Conservation (phyloP, 2,113 vertebrate species). For the Oreochromis spilurus region DNA sequence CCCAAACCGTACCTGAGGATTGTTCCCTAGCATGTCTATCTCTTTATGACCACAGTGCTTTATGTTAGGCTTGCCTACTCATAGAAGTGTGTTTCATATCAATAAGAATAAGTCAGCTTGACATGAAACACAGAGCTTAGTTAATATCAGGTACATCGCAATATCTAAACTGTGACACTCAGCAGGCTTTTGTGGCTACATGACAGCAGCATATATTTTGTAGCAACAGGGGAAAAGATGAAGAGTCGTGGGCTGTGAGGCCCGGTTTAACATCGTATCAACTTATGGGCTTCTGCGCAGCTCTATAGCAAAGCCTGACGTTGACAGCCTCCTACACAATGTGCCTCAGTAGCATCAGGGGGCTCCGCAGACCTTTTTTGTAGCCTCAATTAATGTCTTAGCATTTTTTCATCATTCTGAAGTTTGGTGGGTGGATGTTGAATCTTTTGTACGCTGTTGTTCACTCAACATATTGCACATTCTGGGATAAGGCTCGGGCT, state of each 20-base stretch:
- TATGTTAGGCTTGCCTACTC: neutral
- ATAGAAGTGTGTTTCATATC: neutral
- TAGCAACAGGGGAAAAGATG: neutral
- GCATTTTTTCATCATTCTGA: neutral
- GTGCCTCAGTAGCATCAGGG: neutral
- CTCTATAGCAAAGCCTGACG: neutral
- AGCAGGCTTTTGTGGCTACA: neutral
- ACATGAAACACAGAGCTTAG: neutral
- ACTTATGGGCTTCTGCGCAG: neutral
- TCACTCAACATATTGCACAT: neutral
- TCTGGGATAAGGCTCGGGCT: neutral
- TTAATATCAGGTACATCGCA: neutral
- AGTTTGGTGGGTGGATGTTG: neutral
- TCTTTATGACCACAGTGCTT: neutral
- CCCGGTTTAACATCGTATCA: neutral
- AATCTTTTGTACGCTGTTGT: neutral
- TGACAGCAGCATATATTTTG: neutral
- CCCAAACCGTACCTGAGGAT: neutral
- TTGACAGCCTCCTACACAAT: neutral
- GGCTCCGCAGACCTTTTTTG: constrained; percentile 1
- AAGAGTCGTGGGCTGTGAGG: neutral
- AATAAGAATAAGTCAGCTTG: neutral
- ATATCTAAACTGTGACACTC: neutral
- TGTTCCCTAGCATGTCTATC: too few species aligned
- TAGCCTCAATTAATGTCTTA: constrained; percentile 15